These are phyloP conservation scores for Brachyopa scutellaris DNA, from an alignment of 2,888 invertebrate species.

Conservation along the genomic window DNA sequence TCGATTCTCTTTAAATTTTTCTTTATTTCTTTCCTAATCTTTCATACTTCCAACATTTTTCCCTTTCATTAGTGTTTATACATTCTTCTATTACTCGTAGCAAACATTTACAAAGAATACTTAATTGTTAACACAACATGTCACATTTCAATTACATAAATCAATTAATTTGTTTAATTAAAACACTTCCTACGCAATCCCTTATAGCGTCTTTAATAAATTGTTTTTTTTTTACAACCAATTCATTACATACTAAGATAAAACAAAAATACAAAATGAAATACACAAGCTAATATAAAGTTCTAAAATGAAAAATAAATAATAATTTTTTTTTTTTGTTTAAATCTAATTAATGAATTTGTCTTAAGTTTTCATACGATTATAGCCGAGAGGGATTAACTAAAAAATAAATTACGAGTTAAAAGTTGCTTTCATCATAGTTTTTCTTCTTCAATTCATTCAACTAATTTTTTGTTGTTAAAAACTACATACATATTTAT, in stretches of 20 bases:
- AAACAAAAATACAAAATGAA: conserved; percentile 22
- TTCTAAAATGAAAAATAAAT: conserved; percentile 45
- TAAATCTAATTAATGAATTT: conserved; percentile 31
- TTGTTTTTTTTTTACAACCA: neutral
- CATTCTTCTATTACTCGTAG: conserved; percentile 20
- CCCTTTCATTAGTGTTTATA: neutral
- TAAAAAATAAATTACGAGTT: neutral
- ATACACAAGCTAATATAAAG: neutral
- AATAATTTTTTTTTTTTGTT: conserved; percentile 13
- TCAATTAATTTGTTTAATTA: neutral
- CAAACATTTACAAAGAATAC: conserved; percentile 20
- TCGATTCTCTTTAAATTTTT: too few species aligned
- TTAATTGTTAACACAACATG: neutral
- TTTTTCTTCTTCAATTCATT: neutral
- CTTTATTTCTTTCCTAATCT: too few species aligned
- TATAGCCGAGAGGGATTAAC: neutral
- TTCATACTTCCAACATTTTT: conserved; percentile 4
- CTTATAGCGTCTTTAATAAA: neutral
- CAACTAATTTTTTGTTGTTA: neutral
- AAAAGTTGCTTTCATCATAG: neutral
- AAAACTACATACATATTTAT: neutral
- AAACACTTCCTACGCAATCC: neutral
- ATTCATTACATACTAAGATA: conserved; percentile 1
- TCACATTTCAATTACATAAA: conserved; percentile 14
- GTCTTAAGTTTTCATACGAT: conserved; percentile 18